Evolutionary conservation across 2,888 invertebrate species (phyloP).

Genomic region (Galerucella pusilla): DNA sequence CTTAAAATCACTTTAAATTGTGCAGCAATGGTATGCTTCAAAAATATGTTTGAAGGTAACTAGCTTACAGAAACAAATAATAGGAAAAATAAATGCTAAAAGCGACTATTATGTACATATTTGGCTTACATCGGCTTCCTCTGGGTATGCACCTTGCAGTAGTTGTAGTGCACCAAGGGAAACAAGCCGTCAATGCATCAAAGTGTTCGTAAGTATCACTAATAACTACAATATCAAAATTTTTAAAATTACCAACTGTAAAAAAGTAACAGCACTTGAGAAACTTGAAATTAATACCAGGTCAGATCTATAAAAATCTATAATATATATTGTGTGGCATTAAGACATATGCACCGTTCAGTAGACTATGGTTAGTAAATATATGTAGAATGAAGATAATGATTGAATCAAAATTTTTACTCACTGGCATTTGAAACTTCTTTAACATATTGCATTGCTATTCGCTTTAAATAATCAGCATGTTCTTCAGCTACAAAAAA

Average conservation of each 20-base stretch:
- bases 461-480: slow-evolving; percentile 81
- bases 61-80: slow-evolving; percentile 17
- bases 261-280: background rate
- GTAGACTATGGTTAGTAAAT: background rate
- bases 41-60: background rate
- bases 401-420: slow-evolving; percentile 51
- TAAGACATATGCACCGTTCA: too few relatives aligned
- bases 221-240: slow-evolving; percentile 67
- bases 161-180: slow-evolving; percentile 78
- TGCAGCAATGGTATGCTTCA: slow-evolving; percentile 4
- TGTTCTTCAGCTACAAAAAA: slow-evolving; percentile 86
- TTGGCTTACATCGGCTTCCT: slow-evolving; percentile 72
- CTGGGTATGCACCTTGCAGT: slow-evolving; percentile 72
- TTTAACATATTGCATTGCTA: slow-evolving; percentile 84
- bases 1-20: background rate
- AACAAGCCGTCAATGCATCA: slow-evolving; percentile 80
- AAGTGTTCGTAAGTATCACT: slow-evolving; percentile 81
- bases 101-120: slow-evolving; percentile 3
- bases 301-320: too few relatives aligned
- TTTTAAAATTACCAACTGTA: slow-evolving; percentile 8
- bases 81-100: slow-evolving; percentile 20
- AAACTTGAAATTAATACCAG: background rate
- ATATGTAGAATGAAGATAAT: background rate
- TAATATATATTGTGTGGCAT: too few relatives aligned
- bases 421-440: slow-evolving; percentile 81